Percentiles rank a stretch among this genome's conserved stretches.
Evolutionary conservation across 2,113 vertebrate species (phyloP).

Genomic region (Oreochromis niloticus): DNA sequence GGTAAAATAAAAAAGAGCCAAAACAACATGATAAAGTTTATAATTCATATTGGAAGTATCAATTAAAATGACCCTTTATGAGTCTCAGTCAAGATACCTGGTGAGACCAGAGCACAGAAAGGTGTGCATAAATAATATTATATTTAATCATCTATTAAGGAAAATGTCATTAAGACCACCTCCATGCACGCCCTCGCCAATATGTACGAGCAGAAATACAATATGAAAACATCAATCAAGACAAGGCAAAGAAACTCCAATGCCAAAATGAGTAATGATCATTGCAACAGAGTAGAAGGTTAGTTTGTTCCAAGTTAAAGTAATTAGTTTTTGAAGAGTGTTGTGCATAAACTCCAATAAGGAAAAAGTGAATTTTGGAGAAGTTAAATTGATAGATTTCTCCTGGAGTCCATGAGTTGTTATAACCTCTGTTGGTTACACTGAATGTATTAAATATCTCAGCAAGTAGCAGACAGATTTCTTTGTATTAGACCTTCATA

Average conservation of each 20-base stretch:
- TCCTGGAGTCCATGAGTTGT: background rate
- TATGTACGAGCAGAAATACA: background rate
- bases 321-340: background rate
- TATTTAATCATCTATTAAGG: background rate
- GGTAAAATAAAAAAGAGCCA: background rate
- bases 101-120: background rate
- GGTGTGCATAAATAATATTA: background rate
- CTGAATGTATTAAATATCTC: background rate
- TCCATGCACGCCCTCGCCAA: background rate
- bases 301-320: background rate
- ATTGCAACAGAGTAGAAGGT: background rate
- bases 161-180: background rate
- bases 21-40: background rate
- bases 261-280: background rate
- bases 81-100: background rate
- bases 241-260: background rate
- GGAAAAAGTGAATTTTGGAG: background rate
- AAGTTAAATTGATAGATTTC: background rate
- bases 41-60: background rate
- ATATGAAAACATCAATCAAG: background rate
- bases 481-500: background rate
- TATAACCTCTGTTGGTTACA: background rate
- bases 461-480: background rate
- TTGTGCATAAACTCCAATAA: background rate
- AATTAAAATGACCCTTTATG: background rate